Evolutionary conservation across 2,888 invertebrate genomes (phyloP).

Genomic region (Ecliptopera silaceata): DNA sequence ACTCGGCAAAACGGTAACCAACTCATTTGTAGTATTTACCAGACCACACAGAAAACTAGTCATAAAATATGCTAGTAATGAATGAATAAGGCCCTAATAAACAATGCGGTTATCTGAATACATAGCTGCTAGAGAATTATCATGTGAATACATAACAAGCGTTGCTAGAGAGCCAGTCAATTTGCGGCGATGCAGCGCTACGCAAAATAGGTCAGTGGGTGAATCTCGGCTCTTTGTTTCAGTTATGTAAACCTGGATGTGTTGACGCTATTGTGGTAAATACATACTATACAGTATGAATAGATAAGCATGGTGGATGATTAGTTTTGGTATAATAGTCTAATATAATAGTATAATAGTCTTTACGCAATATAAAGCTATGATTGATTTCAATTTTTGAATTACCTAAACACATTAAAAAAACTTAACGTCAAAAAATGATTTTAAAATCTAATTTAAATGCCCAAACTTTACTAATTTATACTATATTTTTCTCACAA

Average conservation of each 20-base stretch:
- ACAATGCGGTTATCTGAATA: slow-evolving; percentile 1
- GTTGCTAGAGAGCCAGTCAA: slow-evolving; percentile 38
- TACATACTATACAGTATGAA: slow-evolving; percentile 29
- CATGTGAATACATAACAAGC: slow-evolving; percentile 9
- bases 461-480: too few relatives aligned
- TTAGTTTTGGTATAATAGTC: background rate
- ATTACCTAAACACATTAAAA: too few relatives aligned
- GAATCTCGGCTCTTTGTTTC: slow-evolving; percentile 51
- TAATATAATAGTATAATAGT: too few relatives aligned
- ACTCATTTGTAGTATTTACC: too few relatives aligned
- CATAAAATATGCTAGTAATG: too few relatives aligned
- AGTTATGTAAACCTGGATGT: slow-evolving; percentile 43
- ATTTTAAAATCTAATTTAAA: too few relatives aligned
- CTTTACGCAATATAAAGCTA: too few relatives aligned
- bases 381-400: too few relatives aligned
- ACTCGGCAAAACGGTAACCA: too few relatives aligned
- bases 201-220: slow-evolving; percentile 54
- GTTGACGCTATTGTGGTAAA: slow-evolving; percentile 41
- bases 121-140: slow-evolving; percentile 15
- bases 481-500: too few relatives aligned
- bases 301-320: background rate
- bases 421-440: too few relatives aligned
- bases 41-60: too few relatives aligned
- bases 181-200: slow-evolving; percentile 40
- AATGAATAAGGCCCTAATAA: background rate